These are phyloP conservation scores for Strix uralensis DNA, from an alignment of 2,113 vertebrate genomes.

Conservation along the genomic window DNA sequence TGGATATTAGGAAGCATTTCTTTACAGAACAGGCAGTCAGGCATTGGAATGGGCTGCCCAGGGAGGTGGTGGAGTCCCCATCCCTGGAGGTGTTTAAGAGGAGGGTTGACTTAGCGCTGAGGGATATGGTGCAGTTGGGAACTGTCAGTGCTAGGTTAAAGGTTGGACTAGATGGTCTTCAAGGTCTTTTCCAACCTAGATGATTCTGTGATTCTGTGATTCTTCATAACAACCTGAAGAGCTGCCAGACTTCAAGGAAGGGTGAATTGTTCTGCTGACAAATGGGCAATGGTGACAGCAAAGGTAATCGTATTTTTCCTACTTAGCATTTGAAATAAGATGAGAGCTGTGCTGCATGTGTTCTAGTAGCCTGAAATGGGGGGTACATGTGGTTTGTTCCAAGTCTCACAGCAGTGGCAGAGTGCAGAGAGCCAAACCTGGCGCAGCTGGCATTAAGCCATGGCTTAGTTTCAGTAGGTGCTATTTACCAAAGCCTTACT, in stretches of 20 bases:
- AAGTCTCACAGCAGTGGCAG: not conserved
- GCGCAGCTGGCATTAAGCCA: not conserved
- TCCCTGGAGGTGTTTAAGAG: too few species aligned
- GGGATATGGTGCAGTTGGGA: too few species aligned
- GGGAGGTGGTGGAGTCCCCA: too few species aligned
- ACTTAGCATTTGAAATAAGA: not conserved
- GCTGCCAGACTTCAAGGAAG: not conserved
- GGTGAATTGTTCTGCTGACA: not conserved
- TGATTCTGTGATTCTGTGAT: not conserved
- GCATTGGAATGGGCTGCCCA: too few species aligned
- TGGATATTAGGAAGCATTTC: too few species aligned
- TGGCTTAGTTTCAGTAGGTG: not conserved
- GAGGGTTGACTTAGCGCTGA: too few species aligned
- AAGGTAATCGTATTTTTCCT: not conserved
- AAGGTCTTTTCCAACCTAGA: too few species aligned
- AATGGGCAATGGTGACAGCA: not conserved
- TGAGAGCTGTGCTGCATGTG: not conserved
- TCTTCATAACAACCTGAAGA: not conserved
- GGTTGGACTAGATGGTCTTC: too few species aligned
- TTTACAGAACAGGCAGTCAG: too few species aligned
- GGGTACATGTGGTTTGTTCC: not conserved
- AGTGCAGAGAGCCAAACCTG: not conserved
- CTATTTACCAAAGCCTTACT: not conserved
- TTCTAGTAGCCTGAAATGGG: not conserved
- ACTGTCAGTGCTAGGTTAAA: too few species aligned